Conservation (phyloP, 2,113 vertebrate genomes). For the Xenopus laevis region DNA sequence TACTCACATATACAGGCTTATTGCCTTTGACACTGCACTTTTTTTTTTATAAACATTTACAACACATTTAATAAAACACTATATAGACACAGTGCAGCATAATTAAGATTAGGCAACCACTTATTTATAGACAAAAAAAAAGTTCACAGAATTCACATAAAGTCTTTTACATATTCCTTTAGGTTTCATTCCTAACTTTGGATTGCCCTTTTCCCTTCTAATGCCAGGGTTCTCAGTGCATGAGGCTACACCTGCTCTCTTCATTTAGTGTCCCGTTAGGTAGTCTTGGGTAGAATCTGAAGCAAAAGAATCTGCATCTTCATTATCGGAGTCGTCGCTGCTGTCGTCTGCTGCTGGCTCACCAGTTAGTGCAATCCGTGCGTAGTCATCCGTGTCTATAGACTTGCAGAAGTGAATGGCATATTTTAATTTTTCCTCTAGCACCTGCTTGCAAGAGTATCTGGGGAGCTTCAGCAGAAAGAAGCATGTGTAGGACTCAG, state of each 20-base stretch:
- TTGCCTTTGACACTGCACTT: slow-evolving; percentile 61
- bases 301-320: slow-evolving; percentile 96
- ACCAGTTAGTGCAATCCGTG: slow-evolving; percentile 90
- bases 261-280: slow-evolving; percentile 83
- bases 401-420: slow-evolving; percentile 99
- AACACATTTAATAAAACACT: slow-evolving; percentile 74
- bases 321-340: slow-evolving; percentile 92
- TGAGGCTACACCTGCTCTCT: neutral
- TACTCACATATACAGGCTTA: slow-evolving; percentile 77
- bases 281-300: slow-evolving; percentile 97
- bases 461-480: slow-evolving; percentile 95
- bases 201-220: slow-evolving; percentile 46
- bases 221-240: slow-evolving; percentile 41
- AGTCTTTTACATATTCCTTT: slow-evolving; percentile 15
- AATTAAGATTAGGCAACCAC: slow-evolving; percentile 50
- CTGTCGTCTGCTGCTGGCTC: slow-evolving; percentile 91
- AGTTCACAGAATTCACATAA: slow-evolving; percentile 22
- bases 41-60: slow-evolving; percentile 71
- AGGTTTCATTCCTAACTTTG: slow-evolving; percentile 27
- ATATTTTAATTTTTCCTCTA: slow-evolving; percentile 96
- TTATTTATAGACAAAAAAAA: slow-evolving; percentile 54
- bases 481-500: slow-evolving; percentile 97
- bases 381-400: slow-evolving; percentile 97
- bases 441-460: slow-evolving; percentile 93
- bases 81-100: slow-evolving; percentile 73